phyloP scores from a whole-genome alignment of 2,888 invertebrate genomes.

The Noctua janthina region DNA sequence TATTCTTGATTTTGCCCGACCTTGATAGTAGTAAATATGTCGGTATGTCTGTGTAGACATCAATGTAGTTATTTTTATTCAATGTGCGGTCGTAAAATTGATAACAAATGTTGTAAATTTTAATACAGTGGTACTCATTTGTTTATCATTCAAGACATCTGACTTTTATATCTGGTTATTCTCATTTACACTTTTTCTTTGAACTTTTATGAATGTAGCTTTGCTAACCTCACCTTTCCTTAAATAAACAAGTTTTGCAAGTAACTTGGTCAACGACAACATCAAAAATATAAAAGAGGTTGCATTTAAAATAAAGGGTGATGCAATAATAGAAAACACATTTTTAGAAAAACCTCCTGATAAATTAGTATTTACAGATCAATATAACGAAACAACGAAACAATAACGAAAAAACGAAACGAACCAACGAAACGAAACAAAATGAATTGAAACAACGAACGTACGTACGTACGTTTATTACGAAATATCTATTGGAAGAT shows the following conservation, averaged over 20 bases:
- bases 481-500: neutral
- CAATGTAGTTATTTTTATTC: constrained; percentile 6
- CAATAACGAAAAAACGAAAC: too few species aligned
- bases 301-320: neutral
- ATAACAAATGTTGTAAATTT: constrained; percentile 12
- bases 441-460: too few species aligned
- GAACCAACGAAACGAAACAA: too few species aligned
- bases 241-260: neutral
- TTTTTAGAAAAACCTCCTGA: neutral
- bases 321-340: neutral
- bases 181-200: constrained; percentile 11
- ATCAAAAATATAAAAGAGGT: neutral
- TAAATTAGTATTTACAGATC: neutral
- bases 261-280: neutral
- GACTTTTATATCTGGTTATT: constrained; percentile 13
- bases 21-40: neutral
- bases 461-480: too few species aligned
- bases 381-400: neutral
- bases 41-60: neutral
- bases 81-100: constrained; percentile 17
- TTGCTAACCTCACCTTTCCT: neutral
- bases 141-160: constrained; percentile 5
- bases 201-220: constrained; percentile 8
- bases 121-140: constrained; percentile 1
- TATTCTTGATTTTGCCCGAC: neutral